Conservation (phyloP, 2,113 vertebrate genomes). For the Centropus bengalensis region DNA sequence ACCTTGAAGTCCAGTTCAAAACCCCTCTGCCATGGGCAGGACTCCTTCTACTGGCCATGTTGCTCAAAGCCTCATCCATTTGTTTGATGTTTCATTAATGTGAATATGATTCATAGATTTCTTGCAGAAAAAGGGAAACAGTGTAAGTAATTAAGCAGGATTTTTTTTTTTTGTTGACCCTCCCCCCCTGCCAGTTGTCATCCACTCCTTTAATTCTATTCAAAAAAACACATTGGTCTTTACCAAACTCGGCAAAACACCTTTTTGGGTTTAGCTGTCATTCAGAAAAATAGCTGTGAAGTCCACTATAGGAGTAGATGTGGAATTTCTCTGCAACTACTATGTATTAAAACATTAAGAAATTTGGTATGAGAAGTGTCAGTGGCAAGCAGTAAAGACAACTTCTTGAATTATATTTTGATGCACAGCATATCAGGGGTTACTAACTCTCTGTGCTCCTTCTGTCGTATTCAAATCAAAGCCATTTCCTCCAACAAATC, state of each 20-base stretch:
- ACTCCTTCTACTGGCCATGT: too few species aligned
- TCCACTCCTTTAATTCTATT: neutral
- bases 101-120: neutral
- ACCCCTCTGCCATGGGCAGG: too few species aligned
- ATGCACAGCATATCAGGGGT: rapidly evolving
- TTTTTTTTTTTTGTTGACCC: neutral
- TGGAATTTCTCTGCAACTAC: neutral
- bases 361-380: neutral
- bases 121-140: neutral
- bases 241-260: neutral
- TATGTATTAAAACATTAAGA: neutral
- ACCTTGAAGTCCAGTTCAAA: too few species aligned
- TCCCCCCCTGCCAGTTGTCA: neutral
- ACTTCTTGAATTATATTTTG: neutral
- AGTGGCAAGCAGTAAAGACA: neutral
- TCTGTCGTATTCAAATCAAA: neutral
- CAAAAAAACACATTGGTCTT: neutral
- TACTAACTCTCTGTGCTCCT: neutral
- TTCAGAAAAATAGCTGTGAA: neutral
- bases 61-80: neutral
- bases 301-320: neutral
- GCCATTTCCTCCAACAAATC: neutral
- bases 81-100: neutral
- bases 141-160: neutral
- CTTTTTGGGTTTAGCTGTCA: neutral